Percentiles rank a stretch among this genome's conserved stretches.
Conservation (phyloP, 92 coral and sea anemone genomes). For the Porites lobata region DNA sequence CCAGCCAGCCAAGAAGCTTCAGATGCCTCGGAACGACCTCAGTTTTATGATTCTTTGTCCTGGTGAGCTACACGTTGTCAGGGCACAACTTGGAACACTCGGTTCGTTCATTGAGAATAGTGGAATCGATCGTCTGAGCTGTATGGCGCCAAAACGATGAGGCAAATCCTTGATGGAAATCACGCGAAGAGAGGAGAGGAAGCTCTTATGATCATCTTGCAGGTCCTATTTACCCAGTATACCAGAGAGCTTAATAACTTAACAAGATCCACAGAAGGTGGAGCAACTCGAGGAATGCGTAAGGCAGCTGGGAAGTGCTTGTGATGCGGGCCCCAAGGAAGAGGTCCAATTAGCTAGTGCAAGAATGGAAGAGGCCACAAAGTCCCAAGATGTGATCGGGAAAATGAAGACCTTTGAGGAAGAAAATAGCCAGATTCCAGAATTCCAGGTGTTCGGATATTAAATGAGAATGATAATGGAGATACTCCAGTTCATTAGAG, state of each 20-base stretch:
- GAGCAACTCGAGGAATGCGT: constrained; percentile 31
- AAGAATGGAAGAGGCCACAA: constrained; percentile 39
- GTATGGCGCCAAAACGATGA: constrained; percentile 66
- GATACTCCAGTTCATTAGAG: constrained; percentile 62
- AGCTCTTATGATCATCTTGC: background rate
- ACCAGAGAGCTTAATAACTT: constrained; percentile 61
- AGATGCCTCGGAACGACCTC: constrained; percentile 59
- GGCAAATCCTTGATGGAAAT: constrained; percentile 62
- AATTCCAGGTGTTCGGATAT: constrained; percentile 54
- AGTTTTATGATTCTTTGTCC: constrained; percentile 58
- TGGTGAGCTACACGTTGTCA: constrained; percentile 36
- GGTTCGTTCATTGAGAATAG: constrained; percentile 55
- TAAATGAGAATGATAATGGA: constrained; percentile 64
- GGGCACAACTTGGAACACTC: constrained; percentile 44
- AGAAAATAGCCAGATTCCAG: constrained; percentile 51
- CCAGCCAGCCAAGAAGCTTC: constrained; percentile 60
- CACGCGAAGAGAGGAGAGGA: constrained; percentile 64
- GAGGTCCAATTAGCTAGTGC: no score
- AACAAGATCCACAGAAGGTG: constrained; percentile 23
- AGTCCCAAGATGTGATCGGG: constrained; percentile 36
- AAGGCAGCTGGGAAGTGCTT: constrained; percentile 18
- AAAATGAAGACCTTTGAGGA: constrained; percentile 58
- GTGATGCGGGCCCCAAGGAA: no score
- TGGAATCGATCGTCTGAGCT: constrained; percentile 56
- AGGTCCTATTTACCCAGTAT: constrained; percentile 34